Percentiles rank a stretch among this genome's conserved stretches.
These are phyloP conservation scores for Laticauda laticaudata DNA, from an alignment of 2,113 vertebrate genomes.

Conservation along the genomic window DNA sequence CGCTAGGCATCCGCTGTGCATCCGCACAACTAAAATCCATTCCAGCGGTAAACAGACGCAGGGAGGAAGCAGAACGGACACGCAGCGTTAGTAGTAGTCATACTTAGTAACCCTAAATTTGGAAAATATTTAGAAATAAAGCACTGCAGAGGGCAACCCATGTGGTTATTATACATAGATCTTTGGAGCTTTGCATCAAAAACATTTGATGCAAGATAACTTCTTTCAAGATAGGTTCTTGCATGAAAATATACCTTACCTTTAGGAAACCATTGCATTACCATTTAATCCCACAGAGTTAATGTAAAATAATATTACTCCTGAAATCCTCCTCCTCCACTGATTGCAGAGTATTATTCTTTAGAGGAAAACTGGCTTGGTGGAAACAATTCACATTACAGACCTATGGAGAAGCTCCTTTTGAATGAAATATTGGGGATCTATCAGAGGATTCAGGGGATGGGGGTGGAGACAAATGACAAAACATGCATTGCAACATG, in stretches of 20 bases:
- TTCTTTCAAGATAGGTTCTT: neutral
- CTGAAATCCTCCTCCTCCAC: neutral
- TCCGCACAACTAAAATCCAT: too few species aligned
- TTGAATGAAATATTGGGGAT: neutral
- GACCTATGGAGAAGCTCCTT: neutral
- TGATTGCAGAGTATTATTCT: neutral
- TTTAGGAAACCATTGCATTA: neutral
- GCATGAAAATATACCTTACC: neutral
- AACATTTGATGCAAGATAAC: slow-evolving; percentile 3
- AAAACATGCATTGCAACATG: neutral
- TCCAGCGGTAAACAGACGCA: too few species aligned
- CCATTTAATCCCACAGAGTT: neutral
- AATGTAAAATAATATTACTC: neutral
- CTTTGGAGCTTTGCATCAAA: slow-evolving; percentile 32
- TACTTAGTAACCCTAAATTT: neutral
- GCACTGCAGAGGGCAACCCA: slow-evolving; percentile 2
- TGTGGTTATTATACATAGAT: neutral
- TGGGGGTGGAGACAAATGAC: neutral
- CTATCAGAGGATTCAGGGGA: neutral
- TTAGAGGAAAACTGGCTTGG: neutral
- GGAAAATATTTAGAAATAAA: slow-evolving; percentile 19
- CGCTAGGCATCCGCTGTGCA: too few species aligned
- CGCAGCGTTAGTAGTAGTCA: too few species aligned
- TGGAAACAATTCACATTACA: neutral
- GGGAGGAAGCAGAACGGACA: too few species aligned